phyloP scores from a whole-genome alignment of 2,113 vertebrate genomes.

The Myanophis thanlyinensis region DNA sequence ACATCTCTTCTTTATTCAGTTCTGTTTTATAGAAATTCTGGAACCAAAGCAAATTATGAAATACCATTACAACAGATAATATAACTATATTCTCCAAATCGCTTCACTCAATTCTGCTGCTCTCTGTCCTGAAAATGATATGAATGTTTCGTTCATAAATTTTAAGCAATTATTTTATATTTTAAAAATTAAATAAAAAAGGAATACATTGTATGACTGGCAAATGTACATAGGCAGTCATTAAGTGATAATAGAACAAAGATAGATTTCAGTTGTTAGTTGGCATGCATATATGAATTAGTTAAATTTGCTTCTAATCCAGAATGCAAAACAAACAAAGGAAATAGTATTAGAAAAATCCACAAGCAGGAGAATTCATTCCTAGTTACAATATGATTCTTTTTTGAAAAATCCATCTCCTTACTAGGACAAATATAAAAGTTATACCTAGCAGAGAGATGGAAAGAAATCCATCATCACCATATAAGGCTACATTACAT shows the following conservation, averaged over 20 bases:
- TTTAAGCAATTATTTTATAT: not conserved
- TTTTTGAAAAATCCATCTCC: not conserved
- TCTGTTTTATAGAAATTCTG: slow-evolving; percentile 99
- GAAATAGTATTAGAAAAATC: not conserved
- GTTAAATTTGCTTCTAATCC: not conserved
- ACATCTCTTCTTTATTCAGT: slow-evolving; percentile 99
- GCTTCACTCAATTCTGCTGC: not conserved
- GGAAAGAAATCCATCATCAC: not conserved
- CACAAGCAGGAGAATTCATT: not conserved
- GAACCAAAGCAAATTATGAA: slow-evolving; percentile 30
- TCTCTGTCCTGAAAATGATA: not conserved
- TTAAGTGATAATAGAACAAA: not conserved
- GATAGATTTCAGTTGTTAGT: not conserved
- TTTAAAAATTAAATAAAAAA: not conserved
- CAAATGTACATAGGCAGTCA: not conserved
- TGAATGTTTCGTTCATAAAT: not conserved
- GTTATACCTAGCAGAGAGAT: not conserved
- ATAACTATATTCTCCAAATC: not conserved
- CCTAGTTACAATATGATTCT: not conserved
- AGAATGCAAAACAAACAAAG: not conserved
- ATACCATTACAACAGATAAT: slow-evolving; percentile 26
- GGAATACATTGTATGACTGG: not conserved
- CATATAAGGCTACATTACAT: not conserved
- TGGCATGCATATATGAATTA: not conserved
- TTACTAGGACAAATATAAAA: not conserved